Base-by-base conservation (phyloP, 1,140 invertebrate species). In the Neodiprion pinetum region DNA sequence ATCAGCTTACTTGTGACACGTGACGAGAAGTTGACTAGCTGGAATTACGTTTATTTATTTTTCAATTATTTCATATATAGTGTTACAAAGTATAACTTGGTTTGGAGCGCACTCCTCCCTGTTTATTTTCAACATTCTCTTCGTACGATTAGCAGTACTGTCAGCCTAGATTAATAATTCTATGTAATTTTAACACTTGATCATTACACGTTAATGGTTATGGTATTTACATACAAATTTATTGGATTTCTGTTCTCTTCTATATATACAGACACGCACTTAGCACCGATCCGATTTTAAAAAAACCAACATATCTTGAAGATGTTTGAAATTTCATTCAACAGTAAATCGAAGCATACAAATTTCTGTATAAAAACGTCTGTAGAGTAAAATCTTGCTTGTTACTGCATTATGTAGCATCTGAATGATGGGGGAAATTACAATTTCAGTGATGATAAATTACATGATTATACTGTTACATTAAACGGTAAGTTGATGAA, bases 31-130 rank as follows among this genome's bases (percentile, higher is more conserved):
- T 40, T 40, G 28, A 40, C 28, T 40, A 75, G 65, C 73, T 73
- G 67, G 75, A 73, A 76, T 76, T 76, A 76, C 61, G 75, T 76
- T 76, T 76, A 76, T 85, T 84, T 84, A 85, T 82, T 81, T 79
- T 73, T 61, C 77, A 78, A 76, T 81, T 80, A 79, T 83, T 80
- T 81, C 81, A 61, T 61, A 40, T 40, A 84, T 80, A 73, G 74
- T 82, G 81, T 86, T 87, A 87, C 80, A 86, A 86, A 80, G 81
- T 79, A 84, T 80, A 83, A 77, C 73, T 80, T 76, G 75, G 76
- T 78, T 70, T 81, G 67, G 72, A 80, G 50, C 74, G 65, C 53
- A 61, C 4, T 75, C 10, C 23, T 74, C 67, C 53, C 65, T 70
- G 49, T 68, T 50, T 48, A n/a, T 47, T 61, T 76, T 74, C 70